phyloP scores from a whole-genome alignment of 2,888 invertebrate genomes.

The Sphaerophoria taeniata region DNA sequence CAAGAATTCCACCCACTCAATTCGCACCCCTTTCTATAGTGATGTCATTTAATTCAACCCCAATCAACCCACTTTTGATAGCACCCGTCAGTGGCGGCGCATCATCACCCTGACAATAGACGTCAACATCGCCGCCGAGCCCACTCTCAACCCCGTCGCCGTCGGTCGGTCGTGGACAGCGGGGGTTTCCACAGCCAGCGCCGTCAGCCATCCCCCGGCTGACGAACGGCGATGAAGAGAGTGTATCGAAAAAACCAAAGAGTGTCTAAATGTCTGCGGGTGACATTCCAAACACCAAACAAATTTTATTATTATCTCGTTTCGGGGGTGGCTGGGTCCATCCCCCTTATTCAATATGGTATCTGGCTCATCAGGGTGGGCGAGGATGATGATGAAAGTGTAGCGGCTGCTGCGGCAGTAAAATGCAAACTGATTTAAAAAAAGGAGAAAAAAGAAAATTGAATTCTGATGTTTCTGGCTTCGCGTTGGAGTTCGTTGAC shows the following conservation, averaged over 20 bases:
- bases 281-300: slow-evolving; percentile 82
- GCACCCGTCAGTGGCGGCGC: slow-evolving; percentile 54
- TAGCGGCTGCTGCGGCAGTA: slow-evolving; percentile 59
- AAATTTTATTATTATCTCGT: slow-evolving; percentile 80
- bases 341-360: not conserved
- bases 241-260: slow-evolving; percentile 65
- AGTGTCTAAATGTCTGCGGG: slow-evolving; percentile 81
- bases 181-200: slow-evolving; percentile 31
- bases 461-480: slow-evolving; percentile 13
- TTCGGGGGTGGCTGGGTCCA: slow-evolving; percentile 6
- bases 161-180: too few relatives aligned
- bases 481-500: slow-evolving; percentile 17
- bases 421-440: slow-evolving; percentile 34
- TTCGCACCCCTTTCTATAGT: slow-evolving; percentile 29
- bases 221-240: not conserved
- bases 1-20: slow-evolving; percentile 24
- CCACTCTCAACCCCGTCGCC: not conserved
- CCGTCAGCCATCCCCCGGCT: not conserved
- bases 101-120: slow-evolving; percentile 59
- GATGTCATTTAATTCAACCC: slow-evolving; percentile 52
- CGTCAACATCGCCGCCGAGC: not conserved
- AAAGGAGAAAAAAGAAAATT: slow-evolving; percentile 62
- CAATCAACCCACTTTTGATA: slow-evolving; percentile 60
- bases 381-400: slow-evolving; percentile 36
- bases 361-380: too few relatives aligned